Conservation (phyloP, 2,888 invertebrate species). For the Drosophila seclusa region DNA sequence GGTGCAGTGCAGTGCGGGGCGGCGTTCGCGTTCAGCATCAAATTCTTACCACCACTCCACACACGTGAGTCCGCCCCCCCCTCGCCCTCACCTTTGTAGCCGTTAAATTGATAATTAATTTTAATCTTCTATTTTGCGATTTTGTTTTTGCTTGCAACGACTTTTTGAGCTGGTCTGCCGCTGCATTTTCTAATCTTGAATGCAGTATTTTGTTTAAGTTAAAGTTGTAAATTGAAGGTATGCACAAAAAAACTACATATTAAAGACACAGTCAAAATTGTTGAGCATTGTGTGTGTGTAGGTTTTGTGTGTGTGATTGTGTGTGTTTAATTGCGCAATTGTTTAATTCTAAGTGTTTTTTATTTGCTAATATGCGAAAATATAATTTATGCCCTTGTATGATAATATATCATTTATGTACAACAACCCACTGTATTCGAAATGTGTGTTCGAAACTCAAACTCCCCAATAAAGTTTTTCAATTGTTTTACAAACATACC, state of each 20-base stretch:
- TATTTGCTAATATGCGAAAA: slow-evolving; percentile 56
- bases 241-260: slow-evolving; percentile 44
- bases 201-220: slow-evolving; percentile 63
- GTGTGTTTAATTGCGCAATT: slow-evolving; percentile 34
- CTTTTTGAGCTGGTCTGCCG: slow-evolving; percentile 29
- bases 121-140: background rate
- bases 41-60: slow-evolving; percentile 9
- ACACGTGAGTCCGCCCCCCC: slow-evolving; percentile 26
- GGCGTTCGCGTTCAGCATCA: slow-evolving; percentile 56
- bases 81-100: slow-evolving; percentile 54
- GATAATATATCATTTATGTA: slow-evolving; percentile 70
- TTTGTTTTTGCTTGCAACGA: slow-evolving; percentile 67
- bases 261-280: slow-evolving; percentile 26
- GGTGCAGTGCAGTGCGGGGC: slow-evolving; percentile 24
- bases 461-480: slow-evolving; percentile 75
- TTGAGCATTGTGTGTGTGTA: slow-evolving; percentile 16
- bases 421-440: slow-evolving; percentile 23
- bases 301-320: slow-evolving; percentile 13
- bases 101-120: slow-evolving; percentile 55
- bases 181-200: slow-evolving; percentile 30
- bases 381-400: slow-evolving; percentile 71
- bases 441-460: slow-evolving; percentile 42
- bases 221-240: slow-evolving; percentile 35
- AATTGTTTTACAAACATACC: slow-evolving; percentile 75
- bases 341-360: slow-evolving; percentile 64